A percentile compares a stretch with the other conserved stretches of the same genome.
Evolutionary conservation across 2,888 invertebrate genomes (phyloP).

Genomic region (Electrophaes corylata): DNA sequence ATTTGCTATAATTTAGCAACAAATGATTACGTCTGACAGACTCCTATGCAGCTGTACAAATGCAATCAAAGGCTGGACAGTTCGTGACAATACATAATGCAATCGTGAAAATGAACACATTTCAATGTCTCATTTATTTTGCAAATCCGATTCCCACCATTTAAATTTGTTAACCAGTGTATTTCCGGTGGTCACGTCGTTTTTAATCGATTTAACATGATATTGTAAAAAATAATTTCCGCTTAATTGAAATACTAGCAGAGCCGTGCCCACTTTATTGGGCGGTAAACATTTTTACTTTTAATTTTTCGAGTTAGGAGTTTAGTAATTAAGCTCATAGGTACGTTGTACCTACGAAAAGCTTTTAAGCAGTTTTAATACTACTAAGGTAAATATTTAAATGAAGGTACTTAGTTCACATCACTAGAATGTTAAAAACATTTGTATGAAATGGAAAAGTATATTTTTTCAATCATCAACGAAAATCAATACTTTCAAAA

Average conservation of each 20-base stretch:
- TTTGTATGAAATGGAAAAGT: not conserved
- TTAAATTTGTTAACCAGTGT: constrained; percentile 5
- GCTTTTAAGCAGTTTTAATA: too few relatives aligned
- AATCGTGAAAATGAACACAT: constrained; percentile 28
- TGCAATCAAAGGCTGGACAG: constrained; percentile 58
- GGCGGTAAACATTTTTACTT: too few relatives aligned
- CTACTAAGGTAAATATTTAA: too few relatives aligned
- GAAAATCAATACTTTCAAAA: constrained; percentile 25
- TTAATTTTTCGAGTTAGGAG: too few relatives aligned
- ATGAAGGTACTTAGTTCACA: too few relatives aligned
- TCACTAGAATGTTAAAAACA: too few relatives aligned
- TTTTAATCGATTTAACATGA: not conserved
- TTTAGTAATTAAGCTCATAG: too few relatives aligned
- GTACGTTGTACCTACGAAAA: too few relatives aligned
- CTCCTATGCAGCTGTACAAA: constrained; percentile 63
- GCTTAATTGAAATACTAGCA: too few relatives aligned
- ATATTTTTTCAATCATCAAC: not conserved
- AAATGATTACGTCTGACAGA: constrained; percentile 41
- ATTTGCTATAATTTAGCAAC: constrained; percentile 37
- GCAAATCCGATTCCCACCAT: constrained; percentile 20
- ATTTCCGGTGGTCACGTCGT: constrained; percentile 7
- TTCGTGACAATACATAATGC: constrained; percentile 49
- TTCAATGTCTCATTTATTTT: constrained; percentile 12
- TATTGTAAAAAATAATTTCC: constrained; percentile 12
- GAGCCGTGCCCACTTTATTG: too few relatives aligned